Evolutionary conservation across 2,797 vertebrate genomes (phyloP), one percentile per base, ranked within the genome.

Genomic region (Channallabes apus): DNA sequence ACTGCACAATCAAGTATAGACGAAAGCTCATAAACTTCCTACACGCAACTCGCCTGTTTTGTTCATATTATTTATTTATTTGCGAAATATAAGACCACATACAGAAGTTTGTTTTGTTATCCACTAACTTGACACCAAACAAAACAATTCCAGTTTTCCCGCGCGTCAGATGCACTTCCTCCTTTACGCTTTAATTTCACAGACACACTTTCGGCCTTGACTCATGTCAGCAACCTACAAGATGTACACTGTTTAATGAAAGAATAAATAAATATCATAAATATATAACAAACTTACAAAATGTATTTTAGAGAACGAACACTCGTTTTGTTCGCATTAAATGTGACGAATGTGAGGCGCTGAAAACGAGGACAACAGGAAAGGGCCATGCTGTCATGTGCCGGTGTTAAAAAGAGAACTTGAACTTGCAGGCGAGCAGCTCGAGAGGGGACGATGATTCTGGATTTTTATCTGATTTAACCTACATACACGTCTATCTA

Each of bases 91-190:
- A 46, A 76, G 0, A 46, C 6, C 22, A 20, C 18, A 61, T 11
- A 3, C 3, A 2, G 15, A 51, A 1, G 4, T 73, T 80, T 29
- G 46, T 67, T 83, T 65, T 7, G 1, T 58, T 46, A 14, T 11
- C 59, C 54, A 61, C 41, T 73, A 85, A 85, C 68, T 20, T 41
- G n/a, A 11, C 61, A 32, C 58, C 59, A 68, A 87, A 85, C 69
- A 68, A 78, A 54, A 73, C 14, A n/a, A 84, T 90, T 92, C 84
- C 77, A 91, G 82, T 91, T 92, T 92, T 92, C 91, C 91, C 91
- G 91, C 91, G 89, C 84, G 29, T 20, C 12, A 27, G 72, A 62
- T 17, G 5, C 35, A 86, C 69, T 91, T 91, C 15, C 0, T 0
- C 0, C 54, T 41, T 2, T 18, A 20, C 0, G 0, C 1, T 73